These are phyloP conservation scores for Muscicapa adusta DNA, from an alignment of 2,113 vertebrate genomes.

Conservation along the genomic window DNA sequence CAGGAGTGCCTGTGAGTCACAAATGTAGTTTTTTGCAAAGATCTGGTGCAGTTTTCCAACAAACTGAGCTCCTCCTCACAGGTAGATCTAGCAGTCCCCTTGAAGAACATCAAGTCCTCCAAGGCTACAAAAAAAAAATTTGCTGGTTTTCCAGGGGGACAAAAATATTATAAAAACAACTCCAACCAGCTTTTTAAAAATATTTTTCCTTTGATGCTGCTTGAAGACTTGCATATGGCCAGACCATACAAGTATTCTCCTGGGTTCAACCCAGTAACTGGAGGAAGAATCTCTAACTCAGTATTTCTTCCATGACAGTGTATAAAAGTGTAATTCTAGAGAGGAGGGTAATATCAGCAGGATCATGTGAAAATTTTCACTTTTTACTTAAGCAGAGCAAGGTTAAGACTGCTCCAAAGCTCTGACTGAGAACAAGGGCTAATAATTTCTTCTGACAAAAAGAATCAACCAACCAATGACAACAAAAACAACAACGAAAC, in stretches of 20 bases:
- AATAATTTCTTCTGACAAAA: not conserved
- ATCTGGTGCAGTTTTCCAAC: not conserved
- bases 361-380: not conserved
- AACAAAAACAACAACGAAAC: not conserved
- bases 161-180: not conserved
- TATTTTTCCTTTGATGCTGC: not conserved
- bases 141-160: not conserved
- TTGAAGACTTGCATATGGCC: not conserved
- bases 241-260: not conserved
- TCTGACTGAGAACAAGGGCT: not conserved
- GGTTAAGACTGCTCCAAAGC: not conserved
- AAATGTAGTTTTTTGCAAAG: not conserved
- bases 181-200: not conserved
- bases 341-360: not conserved
- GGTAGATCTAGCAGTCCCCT: not conserved
- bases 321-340: not conserved
- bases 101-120: not conserved
- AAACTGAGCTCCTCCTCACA: not conserved
- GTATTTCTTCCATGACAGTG: not conserved
- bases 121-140: not conserved
- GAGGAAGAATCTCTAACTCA: not conserved
- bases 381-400: not conserved
- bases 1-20: not conserved
- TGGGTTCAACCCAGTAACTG: not conserved
- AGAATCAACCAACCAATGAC: not conserved